These are phyloP conservation scores for Stenodema calcarata DNA, from an alignment of 2,888 invertebrate genomes.

Conservation along the genomic window DNA sequence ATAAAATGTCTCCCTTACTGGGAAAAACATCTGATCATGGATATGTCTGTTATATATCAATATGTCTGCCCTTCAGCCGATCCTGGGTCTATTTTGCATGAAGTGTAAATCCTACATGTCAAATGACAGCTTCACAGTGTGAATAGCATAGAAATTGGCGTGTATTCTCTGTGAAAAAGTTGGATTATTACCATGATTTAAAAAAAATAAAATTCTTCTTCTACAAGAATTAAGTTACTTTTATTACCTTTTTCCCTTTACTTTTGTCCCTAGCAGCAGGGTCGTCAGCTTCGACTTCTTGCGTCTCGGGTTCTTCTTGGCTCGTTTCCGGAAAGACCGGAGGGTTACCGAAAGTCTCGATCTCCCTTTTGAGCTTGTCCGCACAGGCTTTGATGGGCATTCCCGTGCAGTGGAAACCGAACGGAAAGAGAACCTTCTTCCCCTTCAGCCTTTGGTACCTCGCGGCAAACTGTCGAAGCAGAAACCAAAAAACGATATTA, in stretches of 20 bases:
- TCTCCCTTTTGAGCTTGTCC: conserved; percentile 93
- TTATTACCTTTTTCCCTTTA: conserved; percentile 82
- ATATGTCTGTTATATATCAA: too few species aligned
- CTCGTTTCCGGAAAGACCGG: conserved; percentile 78
- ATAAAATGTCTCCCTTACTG: too few species aligned
- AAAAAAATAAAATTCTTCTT: too few species aligned
- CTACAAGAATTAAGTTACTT: too few species aligned
- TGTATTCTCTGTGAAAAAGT: too few species aligned
- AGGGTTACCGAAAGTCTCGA: conserved; percentile 89
- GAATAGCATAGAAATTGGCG: too few species aligned
- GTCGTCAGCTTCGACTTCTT: conserved; percentile 63
- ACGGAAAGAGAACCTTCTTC: conserved; percentile 90
- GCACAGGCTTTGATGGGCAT: conserved; percentile 99
- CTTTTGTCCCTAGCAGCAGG: conserved; percentile 80
- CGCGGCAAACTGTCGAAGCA: conserved; percentile 76
- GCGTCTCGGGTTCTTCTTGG: conserved; percentile 62
- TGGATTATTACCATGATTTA: too few species aligned
- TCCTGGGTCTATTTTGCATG: too few species aligned
- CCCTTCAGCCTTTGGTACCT: conserved; percentile 93
- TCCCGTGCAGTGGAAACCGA: conserved; percentile 98
- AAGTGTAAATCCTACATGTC: too few species aligned
- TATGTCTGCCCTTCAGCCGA: too few species aligned
- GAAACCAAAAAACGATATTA: background rate
- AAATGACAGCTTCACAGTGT: too few species aligned
- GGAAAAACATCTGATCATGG: too few species aligned